Evolutionary conservation across 2,888 invertebrate species (phyloP).

Genomic region (Parnassius glacialis): DNA sequence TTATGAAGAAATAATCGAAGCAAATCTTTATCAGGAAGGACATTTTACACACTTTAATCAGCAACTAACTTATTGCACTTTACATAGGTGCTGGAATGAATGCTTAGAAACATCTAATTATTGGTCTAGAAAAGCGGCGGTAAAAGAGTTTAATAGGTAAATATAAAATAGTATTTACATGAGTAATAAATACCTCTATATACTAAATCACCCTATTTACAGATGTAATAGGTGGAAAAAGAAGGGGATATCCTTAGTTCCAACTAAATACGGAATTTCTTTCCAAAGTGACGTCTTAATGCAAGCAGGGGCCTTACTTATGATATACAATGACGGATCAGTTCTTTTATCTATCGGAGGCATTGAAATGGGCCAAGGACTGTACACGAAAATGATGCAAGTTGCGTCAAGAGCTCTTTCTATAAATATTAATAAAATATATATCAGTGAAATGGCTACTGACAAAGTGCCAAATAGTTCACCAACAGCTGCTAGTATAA

Average conservation of each 20-base stretch:
- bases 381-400: constrained; percentile 94
- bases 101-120: constrained; percentile 85
- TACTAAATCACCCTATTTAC: constrained; percentile 36
- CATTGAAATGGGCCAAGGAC: constrained; percentile 95
- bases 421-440: constrained; percentile 83
- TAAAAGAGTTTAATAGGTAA: constrained; percentile 87
- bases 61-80: constrained; percentile 85
- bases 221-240: constrained; percentile 88
- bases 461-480: constrained; percentile 92
- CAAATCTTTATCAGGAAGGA: constrained; percentile 91
- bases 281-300: constrained; percentile 84
- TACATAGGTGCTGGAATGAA: constrained; percentile 88
- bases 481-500: constrained; percentile 88
- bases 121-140: constrained; percentile 75
- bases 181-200: background rate
- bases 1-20: constrained; percentile 82
- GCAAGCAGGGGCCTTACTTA: constrained; percentile 89
- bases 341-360: constrained; percentile 90
- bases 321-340: constrained; percentile 89
- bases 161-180: constrained; percentile 25
- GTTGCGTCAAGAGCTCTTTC: constrained; percentile 85
- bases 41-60: constrained; percentile 90
- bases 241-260: constrained; percentile 86
- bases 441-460: constrained; percentile 87
- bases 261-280: constrained; percentile 89